Conservation (phyloP, 2,797 vertebrate species). For the Chanos chanos region DNA sequence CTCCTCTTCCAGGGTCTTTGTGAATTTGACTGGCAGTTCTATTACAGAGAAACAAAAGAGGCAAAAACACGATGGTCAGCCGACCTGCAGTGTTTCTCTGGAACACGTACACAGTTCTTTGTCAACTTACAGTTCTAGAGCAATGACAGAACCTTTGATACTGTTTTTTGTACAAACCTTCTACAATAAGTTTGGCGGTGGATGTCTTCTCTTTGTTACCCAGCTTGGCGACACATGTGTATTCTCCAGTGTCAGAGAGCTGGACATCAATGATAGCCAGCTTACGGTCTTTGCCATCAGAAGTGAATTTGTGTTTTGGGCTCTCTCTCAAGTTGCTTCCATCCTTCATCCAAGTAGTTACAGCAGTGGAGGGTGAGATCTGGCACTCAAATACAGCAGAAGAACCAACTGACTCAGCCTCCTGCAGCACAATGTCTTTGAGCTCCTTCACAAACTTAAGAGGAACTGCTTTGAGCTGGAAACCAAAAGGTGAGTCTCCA, state of each 20-base stretch:
- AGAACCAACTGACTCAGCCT: conserved; percentile 93
- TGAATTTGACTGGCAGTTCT: conserved; percentile 92
- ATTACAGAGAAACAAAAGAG: conserved; percentile 12
- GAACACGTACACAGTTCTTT: neutral
- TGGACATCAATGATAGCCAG: conserved; percentile 94
- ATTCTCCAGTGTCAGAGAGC: conserved; percentile 92
- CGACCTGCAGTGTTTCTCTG: neutral
- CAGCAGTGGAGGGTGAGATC: conserved; percentile 91
- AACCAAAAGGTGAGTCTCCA: conserved; percentile 89
- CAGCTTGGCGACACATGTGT: conserved; percentile 88
- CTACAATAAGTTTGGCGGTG: conserved; percentile 91
- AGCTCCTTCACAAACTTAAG: conserved; percentile 93
- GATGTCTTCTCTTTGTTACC: conserved; percentile 94
- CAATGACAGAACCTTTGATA: neutral
- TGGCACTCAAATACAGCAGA: conserved; percentile 93
- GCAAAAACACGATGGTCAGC: neutral
- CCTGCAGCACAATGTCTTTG: conserved; percentile 85
- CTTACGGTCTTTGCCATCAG: conserved; percentile 96
- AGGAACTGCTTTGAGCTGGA: conserved; percentile 93
- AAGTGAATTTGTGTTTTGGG: conserved; percentile 92
- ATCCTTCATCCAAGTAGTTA: conserved; percentile 95
- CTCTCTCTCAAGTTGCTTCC: conserved; percentile 89
- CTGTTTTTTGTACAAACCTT: conserved; percentile 78
- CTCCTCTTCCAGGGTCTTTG: conserved; percentile 88
- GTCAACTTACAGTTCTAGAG: neutral